These are phyloP conservation scores for Campoplex capitator DNA, from an alignment of 2,888 invertebrate genomes.

Conservation along the genomic window DNA sequence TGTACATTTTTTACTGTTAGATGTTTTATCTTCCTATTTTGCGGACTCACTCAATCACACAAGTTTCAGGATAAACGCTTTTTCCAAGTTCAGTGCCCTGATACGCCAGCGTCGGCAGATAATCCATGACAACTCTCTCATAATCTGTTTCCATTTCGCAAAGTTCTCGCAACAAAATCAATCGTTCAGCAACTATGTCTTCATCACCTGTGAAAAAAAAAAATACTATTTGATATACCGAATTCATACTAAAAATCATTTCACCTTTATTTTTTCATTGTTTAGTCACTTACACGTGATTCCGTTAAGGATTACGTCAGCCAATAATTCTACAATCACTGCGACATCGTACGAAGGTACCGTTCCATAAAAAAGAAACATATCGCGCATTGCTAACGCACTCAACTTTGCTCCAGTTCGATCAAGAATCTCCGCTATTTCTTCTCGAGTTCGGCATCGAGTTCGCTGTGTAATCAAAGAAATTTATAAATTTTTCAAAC, in stretches of 20 bases:
- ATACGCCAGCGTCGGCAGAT: conserved; percentile 85
- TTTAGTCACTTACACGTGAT: conserved; percentile 69
- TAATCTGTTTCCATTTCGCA: conserved; percentile 83
- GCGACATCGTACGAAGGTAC: conserved; percentile 69
- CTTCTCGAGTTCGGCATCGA: conserved; percentile 58
- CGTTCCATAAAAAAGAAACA: conserved; percentile 76
- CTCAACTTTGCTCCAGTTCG: conserved; percentile 73
- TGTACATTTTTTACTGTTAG: background rate
- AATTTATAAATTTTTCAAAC: background rate
- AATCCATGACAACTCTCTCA: conserved; percentile 84
- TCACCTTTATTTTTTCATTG: background rate
- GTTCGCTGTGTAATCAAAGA: conserved; percentile 69
- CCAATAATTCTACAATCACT: conserved; percentile 73
- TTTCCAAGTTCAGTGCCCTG: conserved; percentile 85
- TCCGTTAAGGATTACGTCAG: conserved; percentile 74
- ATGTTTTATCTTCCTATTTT: background rate
- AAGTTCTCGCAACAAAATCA: conserved; percentile 82
- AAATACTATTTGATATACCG: background rate
- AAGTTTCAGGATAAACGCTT: conserved; percentile 78
- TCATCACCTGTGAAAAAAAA: conserved; percentile 72
- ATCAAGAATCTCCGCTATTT: conserved; percentile 71
- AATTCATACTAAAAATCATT: background rate
- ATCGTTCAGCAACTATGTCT: conserved; percentile 80
- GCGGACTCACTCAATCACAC: conserved; percentile 69
- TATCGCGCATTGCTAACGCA: conserved; percentile 73